These are phyloP conservation scores for Thymelicus sylvestris DNA, from an alignment of 2,888 invertebrate genomes.

Conservation along the genomic window DNA sequence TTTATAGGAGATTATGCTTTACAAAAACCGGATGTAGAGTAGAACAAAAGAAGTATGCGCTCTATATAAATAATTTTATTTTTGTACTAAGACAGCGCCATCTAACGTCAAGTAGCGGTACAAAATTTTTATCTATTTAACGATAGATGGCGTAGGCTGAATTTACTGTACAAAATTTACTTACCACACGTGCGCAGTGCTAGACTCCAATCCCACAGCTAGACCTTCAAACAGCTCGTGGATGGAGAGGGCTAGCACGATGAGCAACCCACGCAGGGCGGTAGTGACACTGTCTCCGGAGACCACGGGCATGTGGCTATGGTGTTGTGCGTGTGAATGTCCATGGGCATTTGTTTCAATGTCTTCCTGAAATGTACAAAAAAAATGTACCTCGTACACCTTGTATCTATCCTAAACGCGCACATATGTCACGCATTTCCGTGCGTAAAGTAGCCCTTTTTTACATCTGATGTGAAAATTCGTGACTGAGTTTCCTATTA, in stretches of 20 bases:
- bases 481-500: too few species aligned
- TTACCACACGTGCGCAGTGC: constrained; percentile 75
- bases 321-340: constrained; percentile 68
- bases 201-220: constrained; percentile 91
- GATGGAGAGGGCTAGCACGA: constrained; percentile 92
- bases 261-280: constrained; percentile 89
- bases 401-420: too few species aligned
- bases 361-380: constrained; percentile 61
- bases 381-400: too few species aligned
- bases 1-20: too few species aligned
- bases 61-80: neutral
- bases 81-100: constrained; percentile 43
- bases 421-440: too few species aligned
- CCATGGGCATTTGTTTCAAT: constrained; percentile 56
- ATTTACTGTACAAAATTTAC: constrained; percentile 37
- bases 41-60: too few species aligned
- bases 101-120: constrained; percentile 44
- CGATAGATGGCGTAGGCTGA: constrained; percentile 47
- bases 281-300: constrained; percentile 77
- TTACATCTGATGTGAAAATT: too few species aligned
- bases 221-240: constrained; percentile 95
- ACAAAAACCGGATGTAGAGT: neutral
- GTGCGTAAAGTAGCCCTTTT: too few species aligned
- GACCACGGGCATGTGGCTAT: constrained; percentile 76
- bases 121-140: constrained; percentile 45